A percentile compares a stretch with the other conserved stretches of the same genome.
phyloP scores from a whole-genome alignment of 2,113 vertebrate genomes.

The Tachysurus vachellii region DNA sequence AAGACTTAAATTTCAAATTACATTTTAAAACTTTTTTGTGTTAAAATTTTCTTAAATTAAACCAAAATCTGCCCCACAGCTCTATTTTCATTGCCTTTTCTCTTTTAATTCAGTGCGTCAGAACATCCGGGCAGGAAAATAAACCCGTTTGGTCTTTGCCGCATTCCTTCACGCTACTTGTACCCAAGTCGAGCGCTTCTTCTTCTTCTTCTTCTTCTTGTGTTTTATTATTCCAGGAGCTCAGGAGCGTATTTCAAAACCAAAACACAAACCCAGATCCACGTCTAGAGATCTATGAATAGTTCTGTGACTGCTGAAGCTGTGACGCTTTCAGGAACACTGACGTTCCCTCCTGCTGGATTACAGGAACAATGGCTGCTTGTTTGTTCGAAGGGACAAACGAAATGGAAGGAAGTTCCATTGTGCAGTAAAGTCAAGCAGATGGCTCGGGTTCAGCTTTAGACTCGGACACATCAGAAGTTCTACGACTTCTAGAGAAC shows the following conservation, averaged over 20 bases:
- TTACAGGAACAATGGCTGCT: slow-evolving; percentile 30
- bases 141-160: background rate
- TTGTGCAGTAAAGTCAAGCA: slow-evolving; percentile 29
- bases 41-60: background rate
- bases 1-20: too few species aligned
- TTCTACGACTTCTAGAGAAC: background rate
- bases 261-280: background rate
- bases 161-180: slow-evolving; percentile 31
- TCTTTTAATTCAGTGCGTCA: background rate
- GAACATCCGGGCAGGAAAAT: background rate
- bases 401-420: slow-evolving; percentile 17
- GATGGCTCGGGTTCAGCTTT: slow-evolving; percentile 16
- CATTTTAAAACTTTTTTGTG: background rate
- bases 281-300: background rate
- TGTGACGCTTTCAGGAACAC: slow-evolving; percentile 9
- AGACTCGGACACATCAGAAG: background rate
- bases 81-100: background rate
- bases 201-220: background rate
- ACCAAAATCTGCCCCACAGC: too few species aligned
- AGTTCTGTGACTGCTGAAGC: background rate
- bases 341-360: background rate
- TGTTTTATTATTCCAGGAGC: background rate
- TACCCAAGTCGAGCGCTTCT: slow-evolving; percentile 40
- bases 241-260: background rate
- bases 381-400: slow-evolving; percentile 25